Base-by-base conservation (phyloP, 2,797 vertebrate species). In the Picus viridis region DNA sequence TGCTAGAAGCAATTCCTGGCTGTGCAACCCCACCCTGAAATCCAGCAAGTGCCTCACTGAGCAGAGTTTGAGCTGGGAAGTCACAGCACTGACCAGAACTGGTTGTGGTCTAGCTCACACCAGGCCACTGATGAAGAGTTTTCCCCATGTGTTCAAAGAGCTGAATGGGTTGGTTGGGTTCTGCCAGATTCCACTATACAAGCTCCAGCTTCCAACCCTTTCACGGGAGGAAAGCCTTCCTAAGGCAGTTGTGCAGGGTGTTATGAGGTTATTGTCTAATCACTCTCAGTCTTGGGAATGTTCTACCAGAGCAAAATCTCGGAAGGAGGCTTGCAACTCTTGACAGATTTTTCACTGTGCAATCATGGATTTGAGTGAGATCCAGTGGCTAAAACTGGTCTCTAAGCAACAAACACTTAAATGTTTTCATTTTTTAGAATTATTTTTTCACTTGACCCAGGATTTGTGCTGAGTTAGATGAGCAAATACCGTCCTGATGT, bases 391-490 rank as follows among this genome's bases (percentile, higher is more conserved):
- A 91, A 93, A 93, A 76, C 19, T 62, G 68, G 72, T 95, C 86
- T 91, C 94, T 78, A 91, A 95, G 88, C 94, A 96, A 94, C 88
- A 59, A 89, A 80, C 65, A 20, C 64, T 83, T 76, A 95, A 95
- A 92, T 90, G 89, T 89, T 96, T 92, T 73, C 70, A 64, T 12
- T 51, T 51, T 51, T 24, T 13, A 24, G 6, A 5, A 83, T 29
- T 71, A 82, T 88, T 49, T 16, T 29, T 56, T 9, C 16, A 69
- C 89, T 92, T 96, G 94, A 77, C 94, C 94, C 83, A 27, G 57
- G 92, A 92, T 94, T 95, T 96, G 90, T 90, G 86, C 91, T 96
- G 93, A 96, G 91, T 94, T 96, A 87, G 93, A 96, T 58, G 87
- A 92, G 94, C 72, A 96, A 94, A 92, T 64, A 64, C 51, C 86